Evolutionary conservation across 1,140 invertebrate species (phyloP), one percentile per base, ranked within the genome.

Genomic region (Eumeta japonica): DNA sequence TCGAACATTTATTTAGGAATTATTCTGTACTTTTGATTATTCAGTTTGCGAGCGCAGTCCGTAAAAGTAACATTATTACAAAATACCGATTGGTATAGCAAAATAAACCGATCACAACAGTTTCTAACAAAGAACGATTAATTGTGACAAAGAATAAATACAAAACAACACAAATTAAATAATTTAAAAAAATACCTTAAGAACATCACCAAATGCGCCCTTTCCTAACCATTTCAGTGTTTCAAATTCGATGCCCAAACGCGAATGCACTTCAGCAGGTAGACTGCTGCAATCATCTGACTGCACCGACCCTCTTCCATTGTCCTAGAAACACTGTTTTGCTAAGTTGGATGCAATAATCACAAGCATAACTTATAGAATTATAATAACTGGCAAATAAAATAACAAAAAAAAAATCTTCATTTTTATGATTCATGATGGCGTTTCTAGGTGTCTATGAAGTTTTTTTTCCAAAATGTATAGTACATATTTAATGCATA

Each of bases 191-290:
- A 16, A 61, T 55, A 94, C 94, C 80, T 97, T 97, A 3, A 96
- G 75, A 10, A 98, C 96, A 78, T 95, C 88, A 1, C 96, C 96
- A 76, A 94, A 99, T 2, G 92, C 94, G 11, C 96, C 96, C 71
- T 88, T 89, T 0, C 96, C 96, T 0, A 98, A 62, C 66, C 81
- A 87, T 49, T 87, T 83, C 2, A 97, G 70, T 12, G 92, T 78
- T 72, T 94, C 85, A 74, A 97, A 98, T 68, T 98, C 95, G 40
- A 82, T 88, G 28, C 84, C 78, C 15, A 94, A 76, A 7, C 90
- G 75, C 0, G 88, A 91, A 35, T 86, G 83, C 1, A 76, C 72
- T 36, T 65, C 75, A 2, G 59, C 50, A 3, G 51, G 24, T 2
- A 52, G 40, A 34, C 40, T n/a, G n/a, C n/a, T n/a, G n/a, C n/a